phyloP scores from a whole-genome alignment of 2,888 invertebrate species.

The Bellardia pandia region DNA sequence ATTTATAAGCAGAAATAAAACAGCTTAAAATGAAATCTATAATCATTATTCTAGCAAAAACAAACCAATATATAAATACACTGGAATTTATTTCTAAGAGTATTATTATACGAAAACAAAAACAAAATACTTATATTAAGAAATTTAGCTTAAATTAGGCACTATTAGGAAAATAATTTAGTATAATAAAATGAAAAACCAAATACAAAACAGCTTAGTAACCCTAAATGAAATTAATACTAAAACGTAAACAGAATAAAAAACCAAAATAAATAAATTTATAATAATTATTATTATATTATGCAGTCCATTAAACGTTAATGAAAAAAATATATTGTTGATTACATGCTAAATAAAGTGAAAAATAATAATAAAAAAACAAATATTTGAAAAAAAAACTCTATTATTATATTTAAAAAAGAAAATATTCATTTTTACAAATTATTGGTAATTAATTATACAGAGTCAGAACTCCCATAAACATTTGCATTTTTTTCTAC shows the following conservation, averaged over 20 bases:
- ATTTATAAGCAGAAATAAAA: conserved; percentile 68
- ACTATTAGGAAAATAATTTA: conserved; percentile 57
- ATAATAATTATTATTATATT: conserved; percentile 39
- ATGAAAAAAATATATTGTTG: conserved; percentile 61
- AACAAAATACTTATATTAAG: conserved; percentile 26
- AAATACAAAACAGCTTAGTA: conserved; percentile 54
- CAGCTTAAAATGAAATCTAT: conserved; percentile 56
- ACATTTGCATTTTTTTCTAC: too few relatives aligned
- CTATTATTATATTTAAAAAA: conserved; percentile 47
- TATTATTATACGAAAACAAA: conserved; percentile 11
- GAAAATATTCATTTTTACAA: conserved; percentile 25
- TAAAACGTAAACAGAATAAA: not conserved
- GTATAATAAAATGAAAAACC: conserved; percentile 16
- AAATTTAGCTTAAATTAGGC: conserved; percentile 66
- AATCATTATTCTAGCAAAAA: conserved; percentile 27
- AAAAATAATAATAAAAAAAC: conserved; percentile 17
- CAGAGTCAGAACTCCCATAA: not conserved
- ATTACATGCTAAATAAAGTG: conserved; percentile 56
- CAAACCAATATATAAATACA: conserved; percentile 55
- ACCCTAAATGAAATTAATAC: conserved; percentile 13
- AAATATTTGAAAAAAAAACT: not conserved
- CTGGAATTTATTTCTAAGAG: conserved; percentile 18
- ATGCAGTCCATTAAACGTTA: conserved; percentile 69
- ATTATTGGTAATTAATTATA: conserved; percentile 13
- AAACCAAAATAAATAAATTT: conserved; percentile 39